Base-by-base conservation (phyloP, 1,140 invertebrate species). In the Ceratina australensis region DNA sequence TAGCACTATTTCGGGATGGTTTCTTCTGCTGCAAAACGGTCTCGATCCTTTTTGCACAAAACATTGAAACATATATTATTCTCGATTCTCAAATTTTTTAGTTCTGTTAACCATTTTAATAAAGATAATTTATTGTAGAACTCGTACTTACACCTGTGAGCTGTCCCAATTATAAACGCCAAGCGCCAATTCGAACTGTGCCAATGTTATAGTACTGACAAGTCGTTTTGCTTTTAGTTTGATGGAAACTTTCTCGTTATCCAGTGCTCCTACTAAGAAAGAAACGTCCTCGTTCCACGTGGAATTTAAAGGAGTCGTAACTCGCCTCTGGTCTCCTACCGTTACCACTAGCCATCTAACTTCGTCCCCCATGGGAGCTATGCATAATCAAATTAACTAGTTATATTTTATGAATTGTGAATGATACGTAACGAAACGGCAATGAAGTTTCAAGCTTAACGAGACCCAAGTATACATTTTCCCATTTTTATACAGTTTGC, bases 141-240 rank as follows among this genome's bases (percentile, higher is more conserved):
- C 1, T 20, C 8, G 16, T 67, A 92, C 92, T 92, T 89, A 94
- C 93, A 91, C 78, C 77, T 90, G 88, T 47, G 91, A 89, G 49
- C 86, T 89, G 64, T 93, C 91, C 84, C 93, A 92, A 74, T 92
- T 92, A 72, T 93, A 93, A 47, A 90, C 89, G 18, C 91, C 90
- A 13, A 94, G 87, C 1, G 90, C 86, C 22, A 94, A 82, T 50
- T 93, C 92, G 80, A 91, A 93, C 54, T 93, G 89, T 16, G 93
- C 92, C 47, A 94, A 75, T 2, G 93, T 94, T 18, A 93, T 91
- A 57, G 92, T 93, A 78, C 91, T 93, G 64, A 94, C 89, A 56
- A 94, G 87, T 60, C 93, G 87, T 79, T 93, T 94, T 54, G 91
- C 93, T 80, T 94, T 94, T 33, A 93, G 79, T 78, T 93, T 92